These are phyloP conservation scores for Holacanthella duospinosa DNA, from an alignment of 2,888 invertebrate species.

Conservation along the genomic window DNA sequence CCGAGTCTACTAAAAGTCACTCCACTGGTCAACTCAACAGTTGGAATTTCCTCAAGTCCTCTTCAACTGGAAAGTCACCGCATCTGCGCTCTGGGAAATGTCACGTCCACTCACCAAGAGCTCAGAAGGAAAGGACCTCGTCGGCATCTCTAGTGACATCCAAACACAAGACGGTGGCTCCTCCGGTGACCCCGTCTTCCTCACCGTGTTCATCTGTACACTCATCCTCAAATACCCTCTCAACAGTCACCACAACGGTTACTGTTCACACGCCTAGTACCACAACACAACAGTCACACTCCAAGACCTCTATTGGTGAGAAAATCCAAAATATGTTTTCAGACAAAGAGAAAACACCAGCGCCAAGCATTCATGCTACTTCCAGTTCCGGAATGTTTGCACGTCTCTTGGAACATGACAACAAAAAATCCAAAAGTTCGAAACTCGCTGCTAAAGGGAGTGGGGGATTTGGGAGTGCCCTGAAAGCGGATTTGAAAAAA, in stretches of 20 bases:
- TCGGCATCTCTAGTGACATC: conserved; percentile 16
- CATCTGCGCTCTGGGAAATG: conserved; percentile 31
- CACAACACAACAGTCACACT: no score
- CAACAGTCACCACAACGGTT: neutral
- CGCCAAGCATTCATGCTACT: neutral
- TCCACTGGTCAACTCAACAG: conserved; percentile 27
- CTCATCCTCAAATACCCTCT: conserved; percentile 13
- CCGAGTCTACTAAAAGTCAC: conserved; percentile 30
- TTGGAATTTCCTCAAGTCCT: conserved; percentile 13
- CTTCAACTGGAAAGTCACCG: conserved; percentile 20
- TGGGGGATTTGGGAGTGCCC: neutral
- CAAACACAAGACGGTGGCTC: conserved; percentile 18
- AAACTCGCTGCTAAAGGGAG: neutral
- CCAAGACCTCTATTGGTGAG: neutral
- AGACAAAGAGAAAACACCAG: neutral
- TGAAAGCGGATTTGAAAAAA: neutral
- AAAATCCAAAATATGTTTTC: neutral
- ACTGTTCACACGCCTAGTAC: no score
- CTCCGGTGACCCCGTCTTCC: conserved; percentile 17
- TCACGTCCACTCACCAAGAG: conserved; percentile 30
- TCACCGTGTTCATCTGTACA: conserved; percentile 27
- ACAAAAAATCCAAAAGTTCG: neutral
- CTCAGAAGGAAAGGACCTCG: conserved; percentile 18
- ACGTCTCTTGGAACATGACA: neutral
- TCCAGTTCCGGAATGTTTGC: neutral